A percentile compares a stretch with the other conserved stretches of the same genome.
phyloP scores from a whole-genome alignment of 2,113 vertebrate species.

The Nesogale talazaci region DNA sequence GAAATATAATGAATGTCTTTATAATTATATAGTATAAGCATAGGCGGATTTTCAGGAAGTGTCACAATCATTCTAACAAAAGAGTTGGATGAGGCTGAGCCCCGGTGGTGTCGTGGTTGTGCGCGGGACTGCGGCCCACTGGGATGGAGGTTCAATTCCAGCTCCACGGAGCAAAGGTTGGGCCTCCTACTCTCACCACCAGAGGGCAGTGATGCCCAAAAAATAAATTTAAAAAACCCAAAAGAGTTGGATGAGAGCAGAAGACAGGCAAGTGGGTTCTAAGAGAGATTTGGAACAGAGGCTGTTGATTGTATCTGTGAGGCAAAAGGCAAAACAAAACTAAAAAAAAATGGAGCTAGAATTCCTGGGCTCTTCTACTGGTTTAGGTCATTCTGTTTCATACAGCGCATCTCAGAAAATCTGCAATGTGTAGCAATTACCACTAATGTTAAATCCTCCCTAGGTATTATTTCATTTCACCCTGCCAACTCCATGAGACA shows the following conservation, averaged over 20 bases:
- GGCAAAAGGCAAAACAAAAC: neutral
- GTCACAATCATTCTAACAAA: constrained; percentile 24
- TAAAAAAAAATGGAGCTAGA: neutral
- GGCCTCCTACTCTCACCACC: too few relatives aligned
- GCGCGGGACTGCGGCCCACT: too few relatives aligned
- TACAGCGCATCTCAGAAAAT: neutral
- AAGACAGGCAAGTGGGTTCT: neutral
- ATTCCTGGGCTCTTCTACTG: neutral
- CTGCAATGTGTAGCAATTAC: neutral
- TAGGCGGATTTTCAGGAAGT: neutral
- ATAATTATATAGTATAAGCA: too few relatives aligned
- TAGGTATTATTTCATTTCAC: neutral
- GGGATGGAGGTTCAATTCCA: too few relatives aligned
- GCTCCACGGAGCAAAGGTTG: too few relatives aligned
- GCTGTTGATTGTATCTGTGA: neutral
- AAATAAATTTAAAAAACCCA: too few relatives aligned
- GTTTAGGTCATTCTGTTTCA: constrained; percentile 3
- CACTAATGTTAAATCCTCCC: neutral
- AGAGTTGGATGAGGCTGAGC: neutral
- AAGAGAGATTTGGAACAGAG: constrained; percentile 28
- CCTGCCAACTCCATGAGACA: neutral
- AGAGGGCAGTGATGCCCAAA: too few relatives aligned
- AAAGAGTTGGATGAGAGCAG: neutral
- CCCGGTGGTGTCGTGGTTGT: too few relatives aligned
- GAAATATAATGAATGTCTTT: too few relatives aligned